These are phyloP conservation scores for Danaus chrysippus DNA, from an alignment of 2,888 invertebrate genomes.

Conservation along the genomic window DNA sequence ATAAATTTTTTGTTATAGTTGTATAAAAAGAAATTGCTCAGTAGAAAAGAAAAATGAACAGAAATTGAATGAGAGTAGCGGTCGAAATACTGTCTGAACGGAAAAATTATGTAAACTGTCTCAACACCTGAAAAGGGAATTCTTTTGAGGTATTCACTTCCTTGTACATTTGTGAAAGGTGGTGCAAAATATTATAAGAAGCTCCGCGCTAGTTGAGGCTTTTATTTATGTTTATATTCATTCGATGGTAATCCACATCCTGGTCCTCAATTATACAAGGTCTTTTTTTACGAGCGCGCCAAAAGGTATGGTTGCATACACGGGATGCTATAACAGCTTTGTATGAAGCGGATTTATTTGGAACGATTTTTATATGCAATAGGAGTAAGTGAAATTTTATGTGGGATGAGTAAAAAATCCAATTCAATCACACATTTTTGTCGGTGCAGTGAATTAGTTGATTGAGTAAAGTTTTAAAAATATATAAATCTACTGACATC, in stretches of 20 bases:
- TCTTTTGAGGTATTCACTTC: neutral
- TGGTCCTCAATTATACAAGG: slow-evolving; percentile 30
- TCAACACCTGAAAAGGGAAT: neutral
- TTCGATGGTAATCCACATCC: slow-evolving; percentile 28
- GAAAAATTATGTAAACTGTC: slow-evolving; percentile 8
- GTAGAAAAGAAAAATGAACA: slow-evolving; percentile 1
- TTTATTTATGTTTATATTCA: slow-evolving; percentile 30
- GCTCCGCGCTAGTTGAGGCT: slow-evolving; percentile 15
- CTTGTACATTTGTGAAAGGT: neutral
- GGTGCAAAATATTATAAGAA: slow-evolving; percentile 4
- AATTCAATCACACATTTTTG: too few relatives aligned
- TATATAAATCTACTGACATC: too few relatives aligned
- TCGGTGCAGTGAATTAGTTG: too few relatives aligned
- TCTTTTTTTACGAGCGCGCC: slow-evolving; percentile 29
- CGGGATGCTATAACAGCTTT: slow-evolving; percentile 6
- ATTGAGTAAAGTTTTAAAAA: too few relatives aligned
- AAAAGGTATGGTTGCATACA: slow-evolving; percentile 20
- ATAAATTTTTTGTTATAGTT: too few relatives aligned
- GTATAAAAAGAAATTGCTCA: neutral
- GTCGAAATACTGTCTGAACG: neutral
- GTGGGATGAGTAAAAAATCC: too few relatives aligned
- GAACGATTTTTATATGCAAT: too few relatives aligned
- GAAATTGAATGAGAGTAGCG: slow-evolving; percentile 3
- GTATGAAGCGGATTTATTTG: neutral
- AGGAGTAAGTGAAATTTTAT: too few relatives aligned